Base-by-base conservation (phyloP, 2,797 vertebrate species). In the Buceros bicornis region DNA sequence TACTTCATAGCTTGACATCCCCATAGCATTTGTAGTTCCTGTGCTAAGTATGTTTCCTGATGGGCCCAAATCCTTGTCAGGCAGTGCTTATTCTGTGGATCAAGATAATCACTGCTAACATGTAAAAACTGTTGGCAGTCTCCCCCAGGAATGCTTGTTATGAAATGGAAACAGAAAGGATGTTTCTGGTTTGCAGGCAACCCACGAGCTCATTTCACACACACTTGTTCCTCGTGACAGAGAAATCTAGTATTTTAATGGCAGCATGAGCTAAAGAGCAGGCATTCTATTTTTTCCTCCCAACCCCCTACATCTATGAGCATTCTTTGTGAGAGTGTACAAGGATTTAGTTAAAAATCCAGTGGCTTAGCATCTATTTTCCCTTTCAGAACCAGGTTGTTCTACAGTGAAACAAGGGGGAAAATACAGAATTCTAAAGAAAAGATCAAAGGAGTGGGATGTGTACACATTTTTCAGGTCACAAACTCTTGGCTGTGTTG, bases 121-220 rank as follows among this genome's bases (percentile, higher is more conserved):
- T 2, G 10, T 28, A 24, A 56, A 37, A 86, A 56, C 74, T 76
- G 72, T 33, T 61, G 93, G 80, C 83, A 90, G 67, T 21, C 22
- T 90, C 87, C 76, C 50, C 42, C 54, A 72, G 89, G 86, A 90
- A 43, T 3, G 29, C 29, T 51, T 35, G n/a, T 58, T 88, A 81
- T 8, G 50, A 61, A 64, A 60, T 40, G 16, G 53, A 64, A 88
- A 11, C 25, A 29, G 72, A 61, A 82, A 18, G 73, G 83, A 53
- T 67, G 81, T 6, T 80, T 82, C 64, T 96, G 77, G 54, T 73
- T 64, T 69, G 53, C 83, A 76, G 82, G 89, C 80, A 92, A 22
- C 48, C 93, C 76, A 16, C 5, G 13, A 90, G 91, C 80, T 85
- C 28, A 58, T 67, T 80, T 57, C 72, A 48, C 76, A 70, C 64